Base-by-base conservation (phyloP, 2,113 vertebrate genomes). In the Microcebus jonahi region DNA sequence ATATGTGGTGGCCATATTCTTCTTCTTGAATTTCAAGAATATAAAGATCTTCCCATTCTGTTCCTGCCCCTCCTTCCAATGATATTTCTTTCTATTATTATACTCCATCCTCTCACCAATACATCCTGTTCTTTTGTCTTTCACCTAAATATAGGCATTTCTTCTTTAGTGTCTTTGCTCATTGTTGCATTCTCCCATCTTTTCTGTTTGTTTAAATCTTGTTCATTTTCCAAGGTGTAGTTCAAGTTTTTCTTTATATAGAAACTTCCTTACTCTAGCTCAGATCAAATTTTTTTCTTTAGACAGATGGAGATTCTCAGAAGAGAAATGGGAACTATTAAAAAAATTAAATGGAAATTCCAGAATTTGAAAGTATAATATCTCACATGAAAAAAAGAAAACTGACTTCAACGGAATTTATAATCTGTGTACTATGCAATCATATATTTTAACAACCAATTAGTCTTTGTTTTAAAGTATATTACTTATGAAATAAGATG, bases 181-280 rank as follows among this genome's bases (percentile, higher is more conserved):
- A 84, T 59, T 93, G 9, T 87, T 95, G 93, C 8, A 27, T 91
- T 92, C 55, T 88, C 21, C 36, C 59, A 23, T 73, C 25, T 84
- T 85, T 86, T 8, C 85, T 81, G 36, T 59, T 83, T 77, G 61
- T 81, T 85, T 94, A 76, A 92, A 77, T 82, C 21, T 15, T 92
- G 0, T 77, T 93, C 6, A 70, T 68, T 34, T 90, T 81, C 27
- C 34, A 82, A 90, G 42, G 25, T 63, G 7, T 79, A 70, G 29
- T 81, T 81, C 17, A 53, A 85, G 23, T 68, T 18, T 68, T 48
- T 91, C 63, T 79, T 80, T 81, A n/a, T 76, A 65, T 75, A 77
- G 75, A 50, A 82, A 61, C 18, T 96, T 48, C 79, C 50, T 90
- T 79, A 92, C 3, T 87, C 21, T 9, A 82, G 50, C 20, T 90